Evolutionary conservation across 2,113 vertebrate genomes (phyloP), one percentile per base, ranked within the genome.

Genomic region (Blennius ocellaris): DNA sequence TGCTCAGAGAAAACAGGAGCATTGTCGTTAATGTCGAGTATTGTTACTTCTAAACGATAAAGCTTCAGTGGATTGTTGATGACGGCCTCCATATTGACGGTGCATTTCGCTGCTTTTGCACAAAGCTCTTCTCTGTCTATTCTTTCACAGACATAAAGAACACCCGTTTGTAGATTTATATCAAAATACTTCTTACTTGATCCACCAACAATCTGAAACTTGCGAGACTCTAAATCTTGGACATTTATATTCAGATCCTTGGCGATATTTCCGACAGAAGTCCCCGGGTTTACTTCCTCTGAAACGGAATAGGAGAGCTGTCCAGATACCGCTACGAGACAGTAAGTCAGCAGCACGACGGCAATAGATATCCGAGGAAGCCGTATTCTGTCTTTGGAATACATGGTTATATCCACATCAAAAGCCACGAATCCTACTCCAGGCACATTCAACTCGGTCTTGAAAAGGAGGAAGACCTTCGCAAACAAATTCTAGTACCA

Each of bases 1-100:
- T 3, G 50, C 11, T 88, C 84, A 0, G 69, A 10, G 43, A 93
- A 93, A 71, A 45, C 16, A 0, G 92, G 92, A 0, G 89, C 53
- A 56, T 92, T 89, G 41, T 90, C 90, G 44, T 92, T 92, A 11
- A 91, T 77, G 53, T 92, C 90, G 1, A 82, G 8, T 50, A 92
- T 52, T 38, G 75, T 85, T 7, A 92, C 48, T 61, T 90, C 81
- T 5, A 89, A 43, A 15, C 87, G 78, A 37, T 90, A 78, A 2
- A 90, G 76, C 40, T 80, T 68, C 39, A 92, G 30, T 5, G 90
- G 90, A 3, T 66, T 58, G 36, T 87, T 83, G 8, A 84, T 61
- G 6, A 92, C 80, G 0, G 89, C 85, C 21, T 92, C 86, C 10
- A 89, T 49, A 14, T 58, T 72, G 38, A 92, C 39, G 2, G 80